Base-by-base conservation (phyloP, 2,113 vertebrate species). In the Osmerus mordax region DNA sequence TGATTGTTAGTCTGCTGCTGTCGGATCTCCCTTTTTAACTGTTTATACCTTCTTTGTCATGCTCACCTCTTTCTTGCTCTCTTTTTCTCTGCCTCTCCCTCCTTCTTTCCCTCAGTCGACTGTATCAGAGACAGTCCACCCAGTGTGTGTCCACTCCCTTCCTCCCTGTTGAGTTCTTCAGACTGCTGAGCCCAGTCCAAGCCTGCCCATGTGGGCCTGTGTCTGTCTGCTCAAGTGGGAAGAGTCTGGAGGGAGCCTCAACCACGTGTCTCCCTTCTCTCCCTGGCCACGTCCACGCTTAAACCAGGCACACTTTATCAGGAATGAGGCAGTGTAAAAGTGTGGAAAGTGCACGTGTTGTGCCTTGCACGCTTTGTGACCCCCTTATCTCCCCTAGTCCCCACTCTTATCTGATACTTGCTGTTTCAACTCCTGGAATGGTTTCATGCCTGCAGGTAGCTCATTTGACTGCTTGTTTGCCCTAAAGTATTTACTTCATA, bases 211-310 rank as follows among this genome's bases (percentile, higher is more conserved):
- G 41, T 73, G 36, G 53, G 56, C 29, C 64, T 47, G 55, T 25
- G 36, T 65, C 51, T 14, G 16, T 62, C 32, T 77, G 3, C 61
- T 63, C 70, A 83, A 75, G 73, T 75, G 75, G 63, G 71, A 58
- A 78, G 32, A 47, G 61, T 68, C 65, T 75, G 73, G 64, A 76
- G 28, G 58, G 75, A 74, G 15, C 14, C 8, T n/a, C 67, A 56
- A 36, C 56, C 69, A 62, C 71, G 75, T 70, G 71, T 14, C 19
- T 13, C 32, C 16, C 25, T 25, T 29, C 4, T 62, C 14, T 62
- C 60, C 60, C 60, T 62, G 60, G 14, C 13, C 54, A 55, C 54
- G 3, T 55, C 41, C 41, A 25, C 15, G 15, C 6, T 3, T 14
- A 3, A 2, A 29, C 61, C 61, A 63, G 15, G 6, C 28, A 7